Percentiles rank a stretch among this genome's conserved stretches.
Evolutionary conservation across 1,140 invertebrate species (phyloP).

Genomic region (Drosophila biarmipes): DNA sequence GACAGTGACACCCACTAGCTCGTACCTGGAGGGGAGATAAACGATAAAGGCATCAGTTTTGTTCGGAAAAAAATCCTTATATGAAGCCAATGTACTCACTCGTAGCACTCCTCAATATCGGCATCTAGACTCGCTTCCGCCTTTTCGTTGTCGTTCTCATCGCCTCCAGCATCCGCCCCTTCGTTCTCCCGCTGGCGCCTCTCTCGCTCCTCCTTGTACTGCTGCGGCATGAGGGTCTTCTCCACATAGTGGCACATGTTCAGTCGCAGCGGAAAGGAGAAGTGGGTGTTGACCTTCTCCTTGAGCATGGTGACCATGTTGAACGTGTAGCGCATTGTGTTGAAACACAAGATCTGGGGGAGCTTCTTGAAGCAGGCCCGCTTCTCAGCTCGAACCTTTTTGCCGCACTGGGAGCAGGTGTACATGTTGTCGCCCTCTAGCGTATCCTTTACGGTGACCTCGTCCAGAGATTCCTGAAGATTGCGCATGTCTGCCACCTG

Average conservation of each 20-base stretch:
- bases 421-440: constrained; percentile 99
- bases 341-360: constrained; percentile 97
- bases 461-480: constrained; percentile 96
- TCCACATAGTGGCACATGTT: constrained; percentile 98
- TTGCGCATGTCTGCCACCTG: constrained; percentile 98
- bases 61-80: no score
- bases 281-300: constrained; percentile 98
- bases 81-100: constrained; percentile 42
- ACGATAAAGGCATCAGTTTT: not conserved
- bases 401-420: constrained; percentile 97
- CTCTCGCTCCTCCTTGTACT: constrained; percentile 88
- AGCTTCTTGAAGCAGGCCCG: constrained; percentile 97
- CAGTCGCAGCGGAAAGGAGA: constrained; percentile 96
- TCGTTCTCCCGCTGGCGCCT: constrained; percentile 50
- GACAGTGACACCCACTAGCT: constrained; percentile 97
- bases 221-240: constrained; percentile 95
- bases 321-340: constrained; percentile 99
- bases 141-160: constrained; percentile 66
- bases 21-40: constrained; percentile 88
- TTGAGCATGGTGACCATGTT: constrained; percentile 99
- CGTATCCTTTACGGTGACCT: constrained; percentile 98
- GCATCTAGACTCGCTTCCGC: constrained; percentile 68
- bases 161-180: constrained; percentile 23
- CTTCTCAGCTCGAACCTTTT: constrained; percentile 97
- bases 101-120: constrained; percentile 77